Evolutionary conservation across 2,797 vertebrate genomes (phyloP), one percentile per base, ranked within the genome.

Genomic region (Phyllotis vaccarum): DNA sequence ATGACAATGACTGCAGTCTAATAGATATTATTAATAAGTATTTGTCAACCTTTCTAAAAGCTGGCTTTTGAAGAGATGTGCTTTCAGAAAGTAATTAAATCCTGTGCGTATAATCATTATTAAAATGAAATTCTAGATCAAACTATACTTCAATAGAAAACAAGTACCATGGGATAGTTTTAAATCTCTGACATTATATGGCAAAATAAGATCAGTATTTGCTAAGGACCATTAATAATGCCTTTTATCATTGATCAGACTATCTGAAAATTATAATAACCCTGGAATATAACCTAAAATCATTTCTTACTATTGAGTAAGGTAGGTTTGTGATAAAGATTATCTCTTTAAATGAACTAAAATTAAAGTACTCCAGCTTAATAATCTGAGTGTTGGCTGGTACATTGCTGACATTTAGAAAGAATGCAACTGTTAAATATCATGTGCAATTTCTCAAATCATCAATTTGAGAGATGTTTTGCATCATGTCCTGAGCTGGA

Each of bases 391-490:
- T 54, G 78, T 74, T 95, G 74, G 40, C 82, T 86, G 91, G 79
- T 52, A 91, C 16, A 19, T 24, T 19, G 31, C 68, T 97, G 93
- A 87, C 60, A 87, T 96, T 97, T 96, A 82, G n/a, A 95, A 95
- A 96, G 68, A 96, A 94, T 49, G 70, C 43, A 70, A 49, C 78
- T 75, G 79, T 27, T 91, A 80, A 96, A 60, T 91, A 89, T 82
- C 56, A 76, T 60, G 74, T 94, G 74, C 22, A 52, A 86, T 66
- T 94, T 97, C 78, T 97, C 76, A 79, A 70, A 75, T 88, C 95
- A 88, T 58, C n/a, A 40, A 3, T 70, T 83, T 86, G 14, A 19
- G 46, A 75, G 56, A 97, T 64, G 46, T 66, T 78, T 86, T 96
- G 64, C 72, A 66, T 94, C 56, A 88, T 89, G 68, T 97, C 58